A percentile compares a stretch with the other conserved stretches of the same genome.
Conservation (phyloP, 2,797 vertebrate genomes). For the Labeo calbasu region DNA sequence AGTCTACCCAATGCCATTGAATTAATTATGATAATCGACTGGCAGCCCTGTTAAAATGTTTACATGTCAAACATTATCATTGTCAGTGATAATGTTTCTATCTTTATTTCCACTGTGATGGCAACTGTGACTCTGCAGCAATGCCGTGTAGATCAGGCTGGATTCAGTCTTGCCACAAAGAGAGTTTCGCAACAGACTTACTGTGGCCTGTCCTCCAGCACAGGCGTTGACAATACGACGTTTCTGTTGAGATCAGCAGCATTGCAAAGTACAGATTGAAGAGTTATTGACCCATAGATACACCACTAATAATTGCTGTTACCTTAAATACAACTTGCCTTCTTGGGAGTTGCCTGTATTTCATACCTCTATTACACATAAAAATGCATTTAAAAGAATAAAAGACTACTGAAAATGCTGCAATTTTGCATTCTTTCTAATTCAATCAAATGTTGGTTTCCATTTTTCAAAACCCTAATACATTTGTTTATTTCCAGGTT, state of each 20-base stretch:
- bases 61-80: conserved; percentile 4
- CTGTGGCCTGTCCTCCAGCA: conserved; percentile 80
- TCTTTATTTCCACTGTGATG: conserved; percentile 57
- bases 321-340: conserved; percentile 62
- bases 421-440: neutral
- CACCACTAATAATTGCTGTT: conserved; percentile 44
- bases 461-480: neutral
- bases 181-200: conserved; percentile 79
- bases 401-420: neutral
- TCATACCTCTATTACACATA: conserved; percentile 20
- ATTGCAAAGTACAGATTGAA: conserved; percentile 70
- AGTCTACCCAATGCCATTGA: neutral
- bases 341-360: conserved; percentile 59
- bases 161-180: conserved; percentile 80
- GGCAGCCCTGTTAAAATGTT: neutral
- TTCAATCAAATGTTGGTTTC: neutral
- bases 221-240: conserved; percentile 83
- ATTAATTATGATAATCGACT: neutral
- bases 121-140: conserved; percentile 62
- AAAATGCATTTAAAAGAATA: neutral
- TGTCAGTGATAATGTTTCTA: conserved; percentile 18
- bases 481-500: neutral
- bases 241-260: conserved; percentile 83
- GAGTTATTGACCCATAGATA: conserved; percentile 39
- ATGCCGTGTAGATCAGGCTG: conserved; percentile 69